These are phyloP conservation scores for Cydia strobilella DNA, from an alignment of 1,140 invertebrate species.

Conservation along the genomic window DNA sequence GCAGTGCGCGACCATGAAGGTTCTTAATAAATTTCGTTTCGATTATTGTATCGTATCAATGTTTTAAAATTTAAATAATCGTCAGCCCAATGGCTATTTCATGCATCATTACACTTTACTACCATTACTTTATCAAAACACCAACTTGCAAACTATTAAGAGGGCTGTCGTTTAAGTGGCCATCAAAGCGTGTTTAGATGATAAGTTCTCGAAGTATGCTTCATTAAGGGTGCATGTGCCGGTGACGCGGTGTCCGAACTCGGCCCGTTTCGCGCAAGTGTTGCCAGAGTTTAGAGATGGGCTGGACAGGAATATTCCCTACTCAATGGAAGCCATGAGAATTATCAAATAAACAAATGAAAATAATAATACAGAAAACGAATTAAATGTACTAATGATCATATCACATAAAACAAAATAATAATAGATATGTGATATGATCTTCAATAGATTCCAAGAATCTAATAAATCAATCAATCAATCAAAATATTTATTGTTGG, in stretches of 20 bases:
- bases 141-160: constrained; percentile 53
- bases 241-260: constrained; percentile 59
- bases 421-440: too few relatives aligned
- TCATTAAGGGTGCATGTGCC: constrained; percentile 67
- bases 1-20: not conserved
- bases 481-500: too few relatives aligned
- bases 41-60: too few relatives aligned
- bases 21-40: too few relatives aligned
- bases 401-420: too few relatives aligned
- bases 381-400: too few relatives aligned
- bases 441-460: too few relatives aligned
- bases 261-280: constrained; percentile 66
- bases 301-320: not conserved
- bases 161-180: constrained; percentile 58
- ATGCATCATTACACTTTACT: not conserved
- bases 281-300: constrained; percentile 39
- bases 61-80: not conserved
- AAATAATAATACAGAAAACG: not conserved
- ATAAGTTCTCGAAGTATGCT: constrained; percentile 65
- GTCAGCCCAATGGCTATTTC: not conserved
- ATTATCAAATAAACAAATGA: not conserved
- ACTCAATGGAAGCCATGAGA: not conserved
- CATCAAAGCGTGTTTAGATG: constrained; percentile 64
- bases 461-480: too few relatives aligned
- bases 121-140: constrained; percentile 55